Percentiles rank a stretch among this genome's conserved stretches.
Conservation (phyloP, 2,113 vertebrate species). For the Mobula hypostoma region DNA sequence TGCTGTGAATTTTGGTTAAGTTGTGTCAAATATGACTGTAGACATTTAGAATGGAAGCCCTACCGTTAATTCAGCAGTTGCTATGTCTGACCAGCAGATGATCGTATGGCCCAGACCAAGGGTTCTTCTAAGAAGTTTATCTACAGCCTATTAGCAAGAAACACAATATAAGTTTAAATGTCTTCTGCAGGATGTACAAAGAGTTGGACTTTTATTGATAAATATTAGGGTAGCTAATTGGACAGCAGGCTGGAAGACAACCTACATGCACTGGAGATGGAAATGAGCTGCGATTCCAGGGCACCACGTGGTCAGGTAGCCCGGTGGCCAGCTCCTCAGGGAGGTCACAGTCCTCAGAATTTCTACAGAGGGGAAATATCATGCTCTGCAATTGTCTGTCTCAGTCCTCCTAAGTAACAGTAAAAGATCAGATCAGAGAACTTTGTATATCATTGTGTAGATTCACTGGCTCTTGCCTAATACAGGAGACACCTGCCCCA, state of each 20-base stretch:
- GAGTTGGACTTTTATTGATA: background rate
- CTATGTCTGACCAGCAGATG: background rate
- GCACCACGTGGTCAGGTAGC: background rate
- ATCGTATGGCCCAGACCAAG: background rate
- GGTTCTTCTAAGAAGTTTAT: no score
- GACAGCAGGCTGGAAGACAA: background rate
- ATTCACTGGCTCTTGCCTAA: background rate
- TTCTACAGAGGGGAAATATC: background rate
- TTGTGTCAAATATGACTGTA: background rate
- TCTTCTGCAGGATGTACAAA: background rate
- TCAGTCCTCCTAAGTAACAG: background rate
- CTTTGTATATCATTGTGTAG: background rate
- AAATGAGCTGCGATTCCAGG: background rate
- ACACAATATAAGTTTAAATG: background rate
- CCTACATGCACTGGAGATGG: background rate
- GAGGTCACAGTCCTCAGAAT: background rate
- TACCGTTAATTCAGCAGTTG: background rate
- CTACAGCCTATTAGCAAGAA: background rate
- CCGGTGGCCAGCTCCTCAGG: background rate
- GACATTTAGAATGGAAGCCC: background rate
- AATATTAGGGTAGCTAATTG: background rate
- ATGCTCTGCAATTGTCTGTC: background rate
- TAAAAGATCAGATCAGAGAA: background rate
- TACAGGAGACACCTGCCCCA: background rate
- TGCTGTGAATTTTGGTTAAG: background rate